Conservation (phyloP, 2,797 vertebrate species). For the Alauda arvensis region DNA sequence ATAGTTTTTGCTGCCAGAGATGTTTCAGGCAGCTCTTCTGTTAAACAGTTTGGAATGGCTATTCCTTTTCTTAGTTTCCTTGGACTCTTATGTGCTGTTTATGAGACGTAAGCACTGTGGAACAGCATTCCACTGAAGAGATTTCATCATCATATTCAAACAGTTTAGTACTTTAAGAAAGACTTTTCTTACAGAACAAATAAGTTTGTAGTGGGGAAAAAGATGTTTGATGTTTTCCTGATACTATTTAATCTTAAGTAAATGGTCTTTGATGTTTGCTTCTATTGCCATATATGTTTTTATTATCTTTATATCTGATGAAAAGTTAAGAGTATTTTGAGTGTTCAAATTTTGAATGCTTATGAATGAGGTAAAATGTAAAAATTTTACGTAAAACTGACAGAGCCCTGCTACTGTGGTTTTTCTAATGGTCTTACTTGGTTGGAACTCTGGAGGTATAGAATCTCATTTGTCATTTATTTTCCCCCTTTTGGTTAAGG, state of each 20-base stretch:
- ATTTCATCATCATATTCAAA: neutral
- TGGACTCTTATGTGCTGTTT: neutral
- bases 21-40: neutral
- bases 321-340: neutral
- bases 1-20: neutral
- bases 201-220: neutral
- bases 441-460: conserved; percentile 50
- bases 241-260: neutral
- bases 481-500: conserved; percentile 42
- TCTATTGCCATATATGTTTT: neutral
- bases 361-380: neutral
- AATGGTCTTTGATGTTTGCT: neutral
- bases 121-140: neutral
- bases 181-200: neutral
- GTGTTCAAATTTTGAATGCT: neutral
- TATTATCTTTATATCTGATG: neutral
- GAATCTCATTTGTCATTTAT: conserved; percentile 54
- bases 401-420: neutral
- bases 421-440: conserved; percentile 50
- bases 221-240: neutral
- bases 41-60: neutral
- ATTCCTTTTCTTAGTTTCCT: neutral
- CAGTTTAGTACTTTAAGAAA: neutral
- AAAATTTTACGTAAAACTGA: neutral
- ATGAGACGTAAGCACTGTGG: neutral